phyloP scores from a whole-genome alignment of 1,140 invertebrate species.

The Rhopalosiphum padi region DNA sequence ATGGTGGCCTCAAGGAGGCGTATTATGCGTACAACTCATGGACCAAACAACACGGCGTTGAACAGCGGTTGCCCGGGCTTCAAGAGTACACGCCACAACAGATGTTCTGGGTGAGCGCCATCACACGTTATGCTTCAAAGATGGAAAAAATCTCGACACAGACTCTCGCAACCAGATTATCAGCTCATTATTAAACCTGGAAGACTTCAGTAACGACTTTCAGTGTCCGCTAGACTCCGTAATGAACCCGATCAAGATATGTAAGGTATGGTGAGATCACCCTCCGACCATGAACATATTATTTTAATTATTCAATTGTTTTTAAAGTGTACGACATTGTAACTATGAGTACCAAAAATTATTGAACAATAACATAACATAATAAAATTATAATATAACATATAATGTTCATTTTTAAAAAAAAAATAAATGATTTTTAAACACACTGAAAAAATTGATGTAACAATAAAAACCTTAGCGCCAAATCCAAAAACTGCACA shows the following conservation, averaged over 20 bases:
- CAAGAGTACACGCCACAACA: constrained; percentile 70
- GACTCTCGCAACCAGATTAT: constrained; percentile 71
- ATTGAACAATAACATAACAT: no score
- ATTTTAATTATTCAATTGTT: neutral
- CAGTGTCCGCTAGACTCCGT: constrained; percentile 79
- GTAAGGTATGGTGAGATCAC: constrained; percentile 74
- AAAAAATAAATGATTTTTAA: no score
- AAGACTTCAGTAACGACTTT: constrained; percentile 87
- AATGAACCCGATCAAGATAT: constrained; percentile 91
- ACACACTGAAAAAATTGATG: no score
- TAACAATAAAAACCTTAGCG: no score
- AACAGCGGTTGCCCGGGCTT: constrained; percentile 71
- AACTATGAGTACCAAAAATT: no score
- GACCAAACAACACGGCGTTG: constrained; percentile 70
- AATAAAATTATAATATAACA: no score
- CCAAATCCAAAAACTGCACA: no score
- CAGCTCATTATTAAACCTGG: constrained; percentile 89
- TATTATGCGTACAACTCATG: constrained; percentile 82
- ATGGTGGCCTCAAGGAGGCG: constrained; percentile 86
- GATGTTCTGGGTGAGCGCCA: constrained; percentile 79
- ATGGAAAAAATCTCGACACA: constrained; percentile 62
- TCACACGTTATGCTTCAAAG: constrained; percentile 73
- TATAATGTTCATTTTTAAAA: no score
- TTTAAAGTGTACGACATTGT: neutral
- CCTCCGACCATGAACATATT: neutral